A percentile compares a stretch with the other conserved stretches of the same genome.
These are phyloP conservation scores for Panurus biarmicus DNA, from an alignment of 2,113 vertebrate species.

Conservation along the genomic window DNA sequence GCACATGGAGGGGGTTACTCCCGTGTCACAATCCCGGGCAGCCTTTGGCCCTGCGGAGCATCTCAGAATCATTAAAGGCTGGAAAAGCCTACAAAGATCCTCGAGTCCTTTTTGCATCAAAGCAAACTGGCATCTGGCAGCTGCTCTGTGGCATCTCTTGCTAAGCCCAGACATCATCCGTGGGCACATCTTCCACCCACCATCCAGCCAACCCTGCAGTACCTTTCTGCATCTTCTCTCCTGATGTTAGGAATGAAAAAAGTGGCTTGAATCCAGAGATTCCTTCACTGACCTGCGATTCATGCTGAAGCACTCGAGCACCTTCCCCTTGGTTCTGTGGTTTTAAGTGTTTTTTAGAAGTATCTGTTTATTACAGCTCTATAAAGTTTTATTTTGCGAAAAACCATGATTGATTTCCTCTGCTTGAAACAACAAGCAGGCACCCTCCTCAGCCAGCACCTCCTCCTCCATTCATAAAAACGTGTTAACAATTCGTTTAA, in stretches of 20 bases:
- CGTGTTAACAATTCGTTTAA: conserved; percentile 63
- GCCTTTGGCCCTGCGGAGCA: neutral
- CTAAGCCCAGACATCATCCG: neutral
- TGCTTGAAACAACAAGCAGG: conserved; percentile 39
- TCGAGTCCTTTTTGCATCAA: neutral
- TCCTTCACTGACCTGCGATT: neutral
- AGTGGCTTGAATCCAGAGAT: neutral
- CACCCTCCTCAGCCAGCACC: conserved; percentile 5
- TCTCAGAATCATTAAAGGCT: fast-evolving
- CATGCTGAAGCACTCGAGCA: neutral
- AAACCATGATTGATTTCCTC: conserved; percentile 48
- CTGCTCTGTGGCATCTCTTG: fast-evolving
- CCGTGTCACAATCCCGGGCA: fast-evolving
- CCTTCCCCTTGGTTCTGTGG: conserved; percentile 30
- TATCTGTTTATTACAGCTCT: conserved; percentile 58
- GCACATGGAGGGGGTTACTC: neutral
- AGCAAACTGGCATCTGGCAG: neutral
- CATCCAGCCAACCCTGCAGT: fast-evolving
- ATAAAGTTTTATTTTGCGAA: conserved; percentile 56
- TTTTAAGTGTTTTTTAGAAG: conserved; percentile 32
- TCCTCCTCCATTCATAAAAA: conserved; percentile 56
- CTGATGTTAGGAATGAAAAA: too few relatives aligned
- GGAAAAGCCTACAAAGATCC: neutral
- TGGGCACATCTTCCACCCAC: neutral
- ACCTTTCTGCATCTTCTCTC: neutral